Evolutionary conservation across 2,888 invertebrate species (phyloP), one percentile per base, ranked within the genome.

Genomic region (Rhodophaea formosa): DNA sequence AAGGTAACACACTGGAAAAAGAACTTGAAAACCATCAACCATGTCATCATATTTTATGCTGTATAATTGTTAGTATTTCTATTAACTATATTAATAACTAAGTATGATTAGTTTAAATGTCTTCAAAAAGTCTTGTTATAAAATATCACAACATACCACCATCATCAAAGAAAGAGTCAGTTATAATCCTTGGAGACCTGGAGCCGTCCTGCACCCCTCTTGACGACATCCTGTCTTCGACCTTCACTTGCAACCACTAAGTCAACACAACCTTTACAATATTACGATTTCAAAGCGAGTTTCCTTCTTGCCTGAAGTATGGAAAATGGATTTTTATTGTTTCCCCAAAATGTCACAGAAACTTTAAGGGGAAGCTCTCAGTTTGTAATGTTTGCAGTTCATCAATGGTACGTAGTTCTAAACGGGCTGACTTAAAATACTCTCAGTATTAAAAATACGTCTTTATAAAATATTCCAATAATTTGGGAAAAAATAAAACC

Each of bases 91-190:
- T n/a, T n/a, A n/a, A n/a, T n/a, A n/a, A n/a, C n/a, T n/a, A n/a
- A n/a, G n/a, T n/a, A n/a, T n/a, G n/a, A n/a, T n/a, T n/a, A n/a
- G n/a, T n/a, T n/a, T n/a, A n/a, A n/a, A n/a, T n/a, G n/a, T n/a
- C n/a, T n/a, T n/a, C n/a, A n/a, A n/a, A n/a, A n/a, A n/a, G n/a
- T n/a, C n/a, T n/a, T n/a, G n/a, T n/a, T n/a, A 23, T 3, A 23
- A 23, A 23, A 23, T 5, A 23, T 23, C 5, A 23, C 5, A 23
- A 23, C 88, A 88, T 77, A 89, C 90, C 80, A 59, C 68, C 79
- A 64, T 91, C 90, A 62, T 92, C 91, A 67, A 89, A 91, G 74
- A 91, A 92, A 0, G 86, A 90, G 62, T 91, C 91, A 0, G 84
- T 82, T 53, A 90, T 69, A 63, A 89, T 86, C 58, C 79, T 72